Conservation (phyloP, 2,888 invertebrate genomes). For the Leucophenga montana region DNA sequence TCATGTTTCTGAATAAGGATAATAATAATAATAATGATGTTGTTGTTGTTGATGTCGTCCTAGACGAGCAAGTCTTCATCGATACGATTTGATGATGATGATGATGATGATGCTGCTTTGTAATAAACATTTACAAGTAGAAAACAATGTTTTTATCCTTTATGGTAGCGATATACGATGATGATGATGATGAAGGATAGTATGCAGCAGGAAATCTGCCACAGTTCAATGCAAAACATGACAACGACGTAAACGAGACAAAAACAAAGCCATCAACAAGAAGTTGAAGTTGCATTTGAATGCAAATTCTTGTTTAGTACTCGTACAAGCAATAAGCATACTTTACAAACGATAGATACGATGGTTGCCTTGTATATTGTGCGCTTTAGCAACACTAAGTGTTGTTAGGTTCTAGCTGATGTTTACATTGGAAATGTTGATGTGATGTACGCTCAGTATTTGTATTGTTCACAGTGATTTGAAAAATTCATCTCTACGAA, state of each 20-base stretch:
- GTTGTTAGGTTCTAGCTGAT: no score
- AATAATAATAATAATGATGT: background rate
- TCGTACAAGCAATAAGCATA: no score
- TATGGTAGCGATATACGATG: background rate
- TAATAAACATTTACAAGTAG: conserved; percentile 16
- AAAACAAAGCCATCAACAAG: conserved; percentile 58
- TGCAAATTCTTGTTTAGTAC: no score
- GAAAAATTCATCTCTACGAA: no score
- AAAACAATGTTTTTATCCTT: conserved; percentile 10
- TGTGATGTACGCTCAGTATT: no score
- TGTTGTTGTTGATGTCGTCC: background rate
- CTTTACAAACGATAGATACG: no score
- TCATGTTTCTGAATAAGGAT: conserved; percentile 7
- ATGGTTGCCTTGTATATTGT: no score
- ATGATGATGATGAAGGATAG: background rate
- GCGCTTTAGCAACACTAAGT: no score
- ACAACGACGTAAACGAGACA: conserved; percentile 35
- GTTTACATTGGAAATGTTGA: no score
- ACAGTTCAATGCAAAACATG: conserved; percentile 17
- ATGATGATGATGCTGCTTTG: conserved; percentile 7
- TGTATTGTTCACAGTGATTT: no score
- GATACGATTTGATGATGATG: background rate
- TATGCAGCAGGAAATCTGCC: conserved; percentile 38
- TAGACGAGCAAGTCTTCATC: background rate
- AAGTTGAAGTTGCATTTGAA: conserved; percentile 47